Conservation (phyloP, 2,888 invertebrate genomes). For the Syrista parreyssii region DNA sequence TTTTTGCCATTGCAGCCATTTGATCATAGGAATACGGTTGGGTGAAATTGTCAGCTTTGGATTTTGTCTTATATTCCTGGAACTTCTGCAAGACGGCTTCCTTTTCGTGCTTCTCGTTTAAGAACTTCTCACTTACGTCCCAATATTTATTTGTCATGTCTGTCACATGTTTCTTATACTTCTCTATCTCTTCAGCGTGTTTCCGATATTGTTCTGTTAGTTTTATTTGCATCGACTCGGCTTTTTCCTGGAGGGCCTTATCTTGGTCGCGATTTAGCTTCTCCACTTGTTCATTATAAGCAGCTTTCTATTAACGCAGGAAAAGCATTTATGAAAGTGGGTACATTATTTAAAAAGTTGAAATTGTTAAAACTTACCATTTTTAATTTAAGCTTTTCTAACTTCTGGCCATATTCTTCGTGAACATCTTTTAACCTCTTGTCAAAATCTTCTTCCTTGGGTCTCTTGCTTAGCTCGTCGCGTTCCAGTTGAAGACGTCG, state of each 20-base stretch:
- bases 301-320: slow-evolving; percentile 51
- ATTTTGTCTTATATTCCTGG: slow-evolving; percentile 28
- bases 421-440: slow-evolving; percentile 69
- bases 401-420: slow-evolving; percentile 78
- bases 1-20: neutral
- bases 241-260: slow-evolving; percentile 65
- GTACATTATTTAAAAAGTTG: neutral
- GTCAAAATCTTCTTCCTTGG: slow-evolving; percentile 45
- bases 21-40: neutral
- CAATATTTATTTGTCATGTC: slow-evolving; percentile 71
- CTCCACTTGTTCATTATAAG: slow-evolving; percentile 74
- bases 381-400: slow-evolving; percentile 83
- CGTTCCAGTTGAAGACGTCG: slow-evolving; percentile 38
- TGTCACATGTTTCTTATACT: slow-evolving; percentile 69
- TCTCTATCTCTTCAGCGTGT: slow-evolving; percentile 61
- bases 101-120: slow-evolving; percentile 71
- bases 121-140: slow-evolving; percentile 72
- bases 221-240: slow-evolving; percentile 60
- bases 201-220: slow-evolving; percentile 58
- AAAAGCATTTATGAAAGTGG: neutral
- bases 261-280: slow-evolving; percentile 70
- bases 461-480: slow-evolving; percentile 46
- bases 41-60: neutral
- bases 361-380: slow-evolving; percentile 74
- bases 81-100: slow-evolving; percentile 67